Evolutionary conservation across 2,797 vertebrate species (phyloP), one percentile per base, ranked within the genome.

Genomic region (Phoebastria nigripes): DNA sequence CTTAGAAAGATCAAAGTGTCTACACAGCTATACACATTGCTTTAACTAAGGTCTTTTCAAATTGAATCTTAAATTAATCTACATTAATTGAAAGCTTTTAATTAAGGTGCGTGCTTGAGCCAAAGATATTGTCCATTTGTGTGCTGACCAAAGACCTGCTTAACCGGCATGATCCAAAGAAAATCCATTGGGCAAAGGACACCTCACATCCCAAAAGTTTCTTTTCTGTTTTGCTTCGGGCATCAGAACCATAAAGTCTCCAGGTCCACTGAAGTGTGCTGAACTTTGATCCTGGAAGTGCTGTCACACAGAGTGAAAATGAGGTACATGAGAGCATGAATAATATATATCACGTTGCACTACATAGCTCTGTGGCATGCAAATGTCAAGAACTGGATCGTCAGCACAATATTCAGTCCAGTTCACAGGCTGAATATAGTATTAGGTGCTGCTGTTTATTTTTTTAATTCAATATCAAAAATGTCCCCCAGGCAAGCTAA

Each of bases 211-310:
- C 78, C 87, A 91, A 94, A 89, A 66, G 81, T 61, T 95, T 82
- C 61, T 87, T 46, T 85, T 65, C 89, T 95, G 42, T 87, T 96
- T 94, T 91, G 71, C 93, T 97, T 74, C 83, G 92, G 90, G 71
- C 93, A 93, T 89, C 83, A 95, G 90, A 85, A 87, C 90, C 83
- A 95, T 83, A 96, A 96, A 97, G 83, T 79, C 72, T 89, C 51
- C 83, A 90, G 92, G 95, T 92, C 95, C 93, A 80, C 74, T 95
- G 95, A 96, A 95, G 93, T 95, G 96, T 96, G 90, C 89, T 95
- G 95, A 95, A 95, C 94, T 95, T 96, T 95, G 96, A 95, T 95
- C 93, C 95, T 96, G 35, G 86, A 96, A 95, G 93, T 90, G 93
- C 94, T 96, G 94, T 95, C 90, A 93, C 93, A 92, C 54, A 78